Evolutionary conservation across 2,888 invertebrate species (phyloP).

Genomic region (Norana najaformis): DNA sequence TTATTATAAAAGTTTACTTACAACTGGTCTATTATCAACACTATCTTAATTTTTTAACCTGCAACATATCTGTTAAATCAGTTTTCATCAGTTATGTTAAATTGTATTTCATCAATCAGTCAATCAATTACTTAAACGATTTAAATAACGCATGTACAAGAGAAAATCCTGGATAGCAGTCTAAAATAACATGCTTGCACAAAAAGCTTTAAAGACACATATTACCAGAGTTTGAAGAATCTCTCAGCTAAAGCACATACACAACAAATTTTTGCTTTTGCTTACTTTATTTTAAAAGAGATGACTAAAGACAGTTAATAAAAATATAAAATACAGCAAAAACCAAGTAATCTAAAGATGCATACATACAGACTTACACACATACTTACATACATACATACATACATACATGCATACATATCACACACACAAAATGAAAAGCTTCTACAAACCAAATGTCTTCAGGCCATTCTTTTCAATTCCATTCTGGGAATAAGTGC

Average conservation of each 20-base stretch:
- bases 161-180: neutral
- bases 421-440: neutral
- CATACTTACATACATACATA: neutral
- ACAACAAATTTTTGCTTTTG: too few species aligned
- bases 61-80: too few species aligned
- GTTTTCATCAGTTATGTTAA: too few species aligned
- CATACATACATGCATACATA: neutral
- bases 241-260: too few species aligned
- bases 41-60: too few species aligned
- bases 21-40: too few species aligned
- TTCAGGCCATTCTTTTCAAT: conserved; percentile 65
- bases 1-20: neutral
- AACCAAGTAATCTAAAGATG: neutral
- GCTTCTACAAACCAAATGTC: conserved; percentile 59
- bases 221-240: too few species aligned
- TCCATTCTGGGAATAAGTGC: conserved; percentile 78
- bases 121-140: neutral
- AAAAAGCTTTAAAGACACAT: neutral
- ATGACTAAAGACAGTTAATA: too few species aligned
- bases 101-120: neutral
- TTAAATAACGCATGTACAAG: neutral
- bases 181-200: neutral
- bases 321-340: neutral
- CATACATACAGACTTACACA: neutral
- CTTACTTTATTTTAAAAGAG: too few species aligned